These are phyloP conservation scores for Elegia similella DNA, from an alignment of 2,888 invertebrate species.

Conservation along the genomic window DNA sequence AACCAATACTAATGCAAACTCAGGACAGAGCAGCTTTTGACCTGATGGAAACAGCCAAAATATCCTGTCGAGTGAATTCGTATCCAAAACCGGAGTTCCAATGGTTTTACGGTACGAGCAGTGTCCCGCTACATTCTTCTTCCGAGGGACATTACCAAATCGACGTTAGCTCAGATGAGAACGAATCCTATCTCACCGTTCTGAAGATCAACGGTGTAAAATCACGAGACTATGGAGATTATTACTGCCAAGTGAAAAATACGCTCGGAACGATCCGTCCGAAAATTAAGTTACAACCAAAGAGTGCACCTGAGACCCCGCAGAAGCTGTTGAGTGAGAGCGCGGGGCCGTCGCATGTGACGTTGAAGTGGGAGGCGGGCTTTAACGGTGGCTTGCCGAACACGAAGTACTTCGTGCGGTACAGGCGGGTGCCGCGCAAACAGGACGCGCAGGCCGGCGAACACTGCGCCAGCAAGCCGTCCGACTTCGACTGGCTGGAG, in stretches of 20 bases:
- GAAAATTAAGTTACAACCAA: slow-evolving; percentile 90
- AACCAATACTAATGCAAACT: slow-evolving; percentile 92
- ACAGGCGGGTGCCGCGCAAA: slow-evolving; percentile 83
- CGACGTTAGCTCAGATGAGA: slow-evolving; percentile 89
- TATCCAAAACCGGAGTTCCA: slow-evolving; percentile 96
- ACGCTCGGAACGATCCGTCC: slow-evolving; percentile 88
- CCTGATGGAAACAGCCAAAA: slow-evolving; percentile 90
- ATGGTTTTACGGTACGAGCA: slow-evolving; percentile 91
- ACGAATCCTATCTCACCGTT: slow-evolving; percentile 92
- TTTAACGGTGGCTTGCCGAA: slow-evolving; percentile 94
- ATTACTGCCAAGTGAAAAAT: slow-evolving; percentile 93
- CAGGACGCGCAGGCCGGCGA: slow-evolving; percentile 56
- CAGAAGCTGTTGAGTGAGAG: slow-evolving; percentile 86
- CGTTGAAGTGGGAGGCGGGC: slow-evolving; percentile 92
- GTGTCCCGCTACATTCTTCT: slow-evolving; percentile 87
- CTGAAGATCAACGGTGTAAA: slow-evolving; percentile 87
- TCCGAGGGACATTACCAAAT: slow-evolving; percentile 94
- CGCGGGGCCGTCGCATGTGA: slow-evolving; percentile 89
- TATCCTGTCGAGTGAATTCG: slow-evolving; percentile 93
- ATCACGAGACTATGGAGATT: slow-evolving; percentile 94
- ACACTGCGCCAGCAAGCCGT: slow-evolving; percentile 53
- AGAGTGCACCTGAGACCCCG: slow-evolving; percentile 93
- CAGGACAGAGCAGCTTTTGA: slow-evolving; percentile 95
- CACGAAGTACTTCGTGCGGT: slow-evolving; percentile 93
- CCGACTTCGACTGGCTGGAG: slow-evolving; percentile 88